Percentiles rank a stretch among this genome's conserved stretches.
These are phyloP conservation scores for Oligia strigilis DNA, from an alignment of 2,888 invertebrate species.

Conservation along the genomic window DNA sequence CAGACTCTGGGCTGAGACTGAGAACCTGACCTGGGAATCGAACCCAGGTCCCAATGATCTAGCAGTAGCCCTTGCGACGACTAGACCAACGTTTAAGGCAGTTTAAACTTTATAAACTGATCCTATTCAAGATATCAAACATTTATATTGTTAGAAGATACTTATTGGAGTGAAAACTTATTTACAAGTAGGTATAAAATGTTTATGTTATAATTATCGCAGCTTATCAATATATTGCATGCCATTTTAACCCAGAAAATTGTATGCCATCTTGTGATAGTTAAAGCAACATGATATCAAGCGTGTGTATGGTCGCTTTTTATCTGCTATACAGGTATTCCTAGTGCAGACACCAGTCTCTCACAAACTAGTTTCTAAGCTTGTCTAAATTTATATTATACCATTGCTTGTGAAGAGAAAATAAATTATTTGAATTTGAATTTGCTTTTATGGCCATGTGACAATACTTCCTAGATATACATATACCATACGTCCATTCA, in stretches of 20 bases:
- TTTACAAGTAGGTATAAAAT: not conserved
- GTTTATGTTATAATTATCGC: slow-evolving; percentile 5
- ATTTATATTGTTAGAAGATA: not conserved
- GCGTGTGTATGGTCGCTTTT: not conserved
- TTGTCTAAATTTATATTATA: too few relatives aligned
- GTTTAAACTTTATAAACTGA: not conserved
- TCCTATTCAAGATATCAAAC: not conserved
- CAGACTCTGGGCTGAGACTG: not conserved
- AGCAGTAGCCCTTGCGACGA: not conserved
- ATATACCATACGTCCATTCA: too few relatives aligned
- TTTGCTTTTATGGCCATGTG: not conserved
- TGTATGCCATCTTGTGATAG: not conserved
- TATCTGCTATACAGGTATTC: too few relatives aligned
- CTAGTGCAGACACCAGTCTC: too few relatives aligned
- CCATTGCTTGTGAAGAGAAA: too few relatives aligned
- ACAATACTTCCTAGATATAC: too few relatives aligned
- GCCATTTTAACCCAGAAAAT: slow-evolving; percentile 12
- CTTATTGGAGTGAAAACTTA: not conserved
- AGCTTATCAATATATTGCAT: slow-evolving; percentile 2
- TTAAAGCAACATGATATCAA: not conserved
- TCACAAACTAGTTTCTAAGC: too few relatives aligned
- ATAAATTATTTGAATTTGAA: too few relatives aligned
- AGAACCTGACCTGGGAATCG: not conserved
- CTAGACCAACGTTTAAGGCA: not conserved
- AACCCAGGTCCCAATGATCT: not conserved